These are phyloP conservation scores for Microtus ochrogaster DNA, from an alignment of 2,113 vertebrate genomes.

Conservation along the genomic window DNA sequence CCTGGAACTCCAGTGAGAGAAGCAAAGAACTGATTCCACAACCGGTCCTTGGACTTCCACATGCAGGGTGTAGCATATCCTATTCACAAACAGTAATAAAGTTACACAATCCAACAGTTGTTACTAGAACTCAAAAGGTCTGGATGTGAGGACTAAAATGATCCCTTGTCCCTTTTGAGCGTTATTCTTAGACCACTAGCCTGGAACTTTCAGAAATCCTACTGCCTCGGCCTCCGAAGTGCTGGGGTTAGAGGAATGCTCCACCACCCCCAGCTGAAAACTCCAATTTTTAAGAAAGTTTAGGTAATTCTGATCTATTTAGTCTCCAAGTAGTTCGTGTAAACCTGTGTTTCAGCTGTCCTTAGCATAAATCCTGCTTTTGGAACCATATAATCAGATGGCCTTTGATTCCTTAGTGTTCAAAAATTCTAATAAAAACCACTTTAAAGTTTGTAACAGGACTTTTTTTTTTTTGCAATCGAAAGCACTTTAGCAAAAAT, in stretches of 20 bases:
- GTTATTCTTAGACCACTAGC: neutral
- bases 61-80: neutral
- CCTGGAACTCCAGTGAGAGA: neutral
- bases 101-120: neutral
- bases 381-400: slow-evolving; percentile 1
- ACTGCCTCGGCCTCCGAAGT: neutral
- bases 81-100: neutral
- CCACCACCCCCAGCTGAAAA: neutral
- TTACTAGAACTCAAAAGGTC: neutral
- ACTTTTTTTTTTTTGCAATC: slow-evolving; percentile 55
- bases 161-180: neutral
- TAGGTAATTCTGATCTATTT: neutral
- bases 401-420: neutral
- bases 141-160: neutral
- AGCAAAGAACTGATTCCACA: neutral
- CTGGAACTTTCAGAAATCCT: neutral
- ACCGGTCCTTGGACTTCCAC: neutral
- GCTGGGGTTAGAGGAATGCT: neutral
- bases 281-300: neutral
- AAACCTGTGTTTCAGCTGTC: neutral
- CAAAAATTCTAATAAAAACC: neutral
- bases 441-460: neutral
- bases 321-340: neutral
- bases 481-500: slow-evolving; percentile 47
- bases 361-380: neutral